phyloP scores from a whole-genome alignment of 1,140 invertebrate species.

The Drosophila yakuba region DNA sequence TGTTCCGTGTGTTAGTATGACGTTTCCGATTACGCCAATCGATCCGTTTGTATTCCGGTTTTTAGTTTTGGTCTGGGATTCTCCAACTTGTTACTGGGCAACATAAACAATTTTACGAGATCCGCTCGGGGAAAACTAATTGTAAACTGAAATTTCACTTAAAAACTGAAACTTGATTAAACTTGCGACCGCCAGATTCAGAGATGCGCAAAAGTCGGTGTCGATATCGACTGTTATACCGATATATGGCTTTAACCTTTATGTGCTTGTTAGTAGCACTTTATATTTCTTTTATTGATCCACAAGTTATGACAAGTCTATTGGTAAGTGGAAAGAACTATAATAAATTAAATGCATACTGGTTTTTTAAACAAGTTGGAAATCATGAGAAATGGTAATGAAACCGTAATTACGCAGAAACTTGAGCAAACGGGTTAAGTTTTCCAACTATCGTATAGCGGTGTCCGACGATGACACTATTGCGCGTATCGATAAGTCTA shows the following conservation, averaged over 20 bases:
- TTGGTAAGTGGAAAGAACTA: no score
- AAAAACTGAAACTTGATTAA: not conserved
- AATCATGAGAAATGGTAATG: no score
- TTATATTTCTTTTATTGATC: no score
- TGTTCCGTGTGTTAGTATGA: conserved; percentile 3
- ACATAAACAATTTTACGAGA: conserved; percentile 13
- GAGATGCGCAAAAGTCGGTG: not conserved
- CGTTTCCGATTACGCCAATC: not conserved
- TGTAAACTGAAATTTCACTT: not conserved
- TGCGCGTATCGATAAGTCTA: conserved; percentile 8
- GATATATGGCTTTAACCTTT: not conserved
- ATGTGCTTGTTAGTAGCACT: not conserved
- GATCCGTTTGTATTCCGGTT: not conserved
- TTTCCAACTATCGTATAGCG: not conserved
- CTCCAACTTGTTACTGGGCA: not conserved
- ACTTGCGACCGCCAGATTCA: not conserved
- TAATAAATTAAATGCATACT: no score
- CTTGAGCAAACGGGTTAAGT: not conserved
- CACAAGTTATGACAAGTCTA: no score
- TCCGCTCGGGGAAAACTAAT: not conserved
- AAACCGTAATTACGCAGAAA: no score
- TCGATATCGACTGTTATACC: not conserved
- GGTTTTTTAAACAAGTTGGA: no score
- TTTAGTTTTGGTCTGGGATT: not conserved
- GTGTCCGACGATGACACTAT: not conserved